phyloP scores from a whole-genome alignment of 2,797 vertebrate species.

The Sebastiscus albofasciatus region DNA sequence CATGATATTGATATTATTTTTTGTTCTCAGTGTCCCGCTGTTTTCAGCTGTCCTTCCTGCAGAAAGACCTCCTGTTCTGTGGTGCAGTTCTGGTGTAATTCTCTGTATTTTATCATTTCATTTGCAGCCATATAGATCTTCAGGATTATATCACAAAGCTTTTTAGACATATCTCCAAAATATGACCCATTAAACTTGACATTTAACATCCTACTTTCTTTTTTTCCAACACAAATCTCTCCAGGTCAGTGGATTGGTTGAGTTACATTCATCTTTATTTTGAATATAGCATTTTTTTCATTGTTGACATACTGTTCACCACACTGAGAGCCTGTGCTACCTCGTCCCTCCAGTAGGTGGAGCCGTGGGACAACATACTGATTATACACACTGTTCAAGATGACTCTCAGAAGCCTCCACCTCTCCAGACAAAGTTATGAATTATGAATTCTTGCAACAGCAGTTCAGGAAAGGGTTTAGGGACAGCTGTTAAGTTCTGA shows the following conservation, averaged over 20 bases:
- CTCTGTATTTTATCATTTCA: neutral
- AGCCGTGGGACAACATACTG: slow-evolving; percentile 19
- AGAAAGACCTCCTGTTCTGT: no score
- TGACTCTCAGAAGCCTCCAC: neutral
- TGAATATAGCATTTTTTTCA: neutral
- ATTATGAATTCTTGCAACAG: slow-evolving; percentile 5
- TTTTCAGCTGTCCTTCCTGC: no score
- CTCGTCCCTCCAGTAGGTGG: slow-evolving; percentile 48
- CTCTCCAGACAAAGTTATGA: neutral
- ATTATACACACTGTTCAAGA: neutral
- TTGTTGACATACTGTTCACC: no score
- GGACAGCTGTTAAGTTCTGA: neutral
- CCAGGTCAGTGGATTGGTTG: neutral
- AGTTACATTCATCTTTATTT: neutral
- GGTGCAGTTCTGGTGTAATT: no score
- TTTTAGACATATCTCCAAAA: neutral
- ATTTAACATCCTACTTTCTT: neutral
- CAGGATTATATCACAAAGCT: neutral
- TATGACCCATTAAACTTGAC: neutral
- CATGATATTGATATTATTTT: no score
- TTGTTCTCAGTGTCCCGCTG: no score
- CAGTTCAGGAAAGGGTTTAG: neutral
- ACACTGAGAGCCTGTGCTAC: slow-evolving; percentile 1
- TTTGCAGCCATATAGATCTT: neutral
- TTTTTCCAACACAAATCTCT: neutral